phyloP scores from a whole-genome alignment of 2,113 vertebrate genomes.

The Mirza zaza region DNA sequence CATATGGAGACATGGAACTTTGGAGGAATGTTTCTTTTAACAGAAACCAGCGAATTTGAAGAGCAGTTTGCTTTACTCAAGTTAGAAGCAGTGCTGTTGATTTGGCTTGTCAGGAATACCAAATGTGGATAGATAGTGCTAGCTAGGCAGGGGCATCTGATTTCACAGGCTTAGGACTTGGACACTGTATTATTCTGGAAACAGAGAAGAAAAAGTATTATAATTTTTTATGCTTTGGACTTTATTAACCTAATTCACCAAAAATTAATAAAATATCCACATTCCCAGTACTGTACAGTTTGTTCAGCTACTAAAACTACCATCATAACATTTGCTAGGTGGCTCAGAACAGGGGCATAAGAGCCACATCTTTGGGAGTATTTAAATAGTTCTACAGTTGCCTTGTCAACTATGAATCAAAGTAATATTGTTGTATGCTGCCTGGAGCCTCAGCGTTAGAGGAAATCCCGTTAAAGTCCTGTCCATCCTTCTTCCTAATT shows the following conservation, averaged over 20 bases:
- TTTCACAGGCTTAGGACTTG: not conserved
- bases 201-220: not conserved
- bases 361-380: not conserved
- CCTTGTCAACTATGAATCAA: not conserved
- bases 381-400: not conserved
- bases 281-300: not conserved
- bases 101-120: not conserved
- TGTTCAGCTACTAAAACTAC: not conserved
- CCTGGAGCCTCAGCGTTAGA: not conserved
- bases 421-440: not conserved
- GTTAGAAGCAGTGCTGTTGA: not conserved
- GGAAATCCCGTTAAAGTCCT: not conserved
- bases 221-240: not conserved
- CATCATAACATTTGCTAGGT: not conserved
- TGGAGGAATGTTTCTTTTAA: not conserved
- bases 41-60: not conserved
- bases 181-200: not conserved
- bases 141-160: not conserved
- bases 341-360: not conserved
- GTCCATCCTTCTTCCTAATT: not conserved
- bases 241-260: not conserved
- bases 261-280: not conserved
- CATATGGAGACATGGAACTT: conserved; percentile 27
- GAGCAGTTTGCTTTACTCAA: not conserved
- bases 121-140: not conserved